Evolutionary conservation across 2,797 vertebrate species (phyloP).

Genomic region (Sebastes baramenuke): DNA sequence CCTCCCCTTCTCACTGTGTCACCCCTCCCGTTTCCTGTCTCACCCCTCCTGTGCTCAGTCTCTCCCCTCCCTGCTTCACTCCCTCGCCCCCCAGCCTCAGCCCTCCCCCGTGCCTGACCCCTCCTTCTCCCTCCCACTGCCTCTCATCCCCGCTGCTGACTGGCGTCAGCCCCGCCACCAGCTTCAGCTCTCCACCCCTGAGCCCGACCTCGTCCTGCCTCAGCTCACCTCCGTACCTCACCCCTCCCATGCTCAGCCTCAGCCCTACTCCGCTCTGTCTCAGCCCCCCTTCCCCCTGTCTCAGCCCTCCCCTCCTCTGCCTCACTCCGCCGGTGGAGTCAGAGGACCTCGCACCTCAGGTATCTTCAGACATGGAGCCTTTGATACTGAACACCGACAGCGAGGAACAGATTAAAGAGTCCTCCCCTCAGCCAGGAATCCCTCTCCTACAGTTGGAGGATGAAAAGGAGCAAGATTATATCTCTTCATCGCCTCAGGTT

Average conservation of each 20-base stretch:
- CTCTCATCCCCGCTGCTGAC: constrained; percentile 46
- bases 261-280: constrained; percentile 71
- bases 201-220: constrained; percentile 76
- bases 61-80: constrained; percentile 67
- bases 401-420: constrained; percentile 55
- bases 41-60: constrained; percentile 60
- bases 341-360: constrained; percentile 67
- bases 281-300: constrained; percentile 68
- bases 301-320: constrained; percentile 74
- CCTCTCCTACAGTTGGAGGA: constrained; percentile 57
- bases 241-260: constrained; percentile 76
- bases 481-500: constrained; percentile 59
- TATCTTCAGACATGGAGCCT: constrained; percentile 68
- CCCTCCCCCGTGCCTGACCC: constrained; percentile 67
- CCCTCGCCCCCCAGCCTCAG: constrained; percentile 60
- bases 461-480: constrained; percentile 51
- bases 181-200: constrained; percentile 65
- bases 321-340: constrained; percentile 68
- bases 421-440: constrained; percentile 54
- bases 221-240: constrained; percentile 77
- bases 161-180: constrained; percentile 52
- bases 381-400: constrained; percentile 64
- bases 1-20: constrained; percentile 27
- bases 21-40: constrained; percentile 53
- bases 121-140: constrained; percentile 65